Evolutionary conservation across 2,888 invertebrate species (phyloP), one percentile per base, ranked within the genome.

Genomic region (Philereme vetulata): DNA sequence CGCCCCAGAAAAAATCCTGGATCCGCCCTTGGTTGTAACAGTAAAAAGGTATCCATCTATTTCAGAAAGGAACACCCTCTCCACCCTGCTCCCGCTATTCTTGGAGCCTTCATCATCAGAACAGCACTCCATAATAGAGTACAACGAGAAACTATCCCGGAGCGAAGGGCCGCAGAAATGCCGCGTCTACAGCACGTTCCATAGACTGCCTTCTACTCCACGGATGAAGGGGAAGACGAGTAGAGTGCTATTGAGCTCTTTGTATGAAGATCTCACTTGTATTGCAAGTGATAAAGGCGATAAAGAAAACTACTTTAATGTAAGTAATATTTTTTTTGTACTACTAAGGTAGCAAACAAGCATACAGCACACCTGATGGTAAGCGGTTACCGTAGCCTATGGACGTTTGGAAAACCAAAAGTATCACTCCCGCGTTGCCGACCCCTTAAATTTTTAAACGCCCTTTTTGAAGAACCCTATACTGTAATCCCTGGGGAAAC

Each of bases 121-220:
- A 9, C 81, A 83, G 34, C 71, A 75, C 56, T 82, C 81, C 0
- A 66, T 89, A 51, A 59, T 89, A 35, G 85, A 87, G 7, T 82
- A 81, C 67, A 89, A 85, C 3, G 88, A 90, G 58, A 89, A 87
- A 55, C 72, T 91, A 0, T 82, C 77, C 33, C 75, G 75, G 4
- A 68, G 77, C 0, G 84, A 84, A 8, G 58, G 72, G 0, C 72
- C 81, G 0, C 80, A 78, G 48, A 83, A 83, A 42, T 88, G 85
- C 54, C 68, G 80, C 6, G 80, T 89, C 3, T 85, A 80, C 70
- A 86, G 81, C 60, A 85, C 86, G 0, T 85, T 84, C 65, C 84
- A 86, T 49, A 74, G 83, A 5, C 66, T 83, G 21, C 82, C 84
- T 0, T 71, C 80, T 1, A 75, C 81, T 0, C 77, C 77, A 0